A percentile compares a stretch with the other conserved stretches of the same genome.
Conservation (phyloP, 2,797 vertebrate genomes). For the Huso huso region DNA sequence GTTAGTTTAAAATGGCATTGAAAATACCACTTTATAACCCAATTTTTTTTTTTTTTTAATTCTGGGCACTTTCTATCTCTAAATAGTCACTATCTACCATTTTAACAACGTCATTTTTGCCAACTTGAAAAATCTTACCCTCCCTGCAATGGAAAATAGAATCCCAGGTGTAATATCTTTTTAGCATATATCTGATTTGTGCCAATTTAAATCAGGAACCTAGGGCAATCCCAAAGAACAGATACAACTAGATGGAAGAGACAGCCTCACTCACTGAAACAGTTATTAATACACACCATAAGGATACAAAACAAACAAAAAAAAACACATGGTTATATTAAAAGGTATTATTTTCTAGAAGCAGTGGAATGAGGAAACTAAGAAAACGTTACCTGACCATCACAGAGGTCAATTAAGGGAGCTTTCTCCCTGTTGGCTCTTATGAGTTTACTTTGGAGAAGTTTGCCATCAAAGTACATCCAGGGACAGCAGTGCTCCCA, state of each 20-base stretch:
- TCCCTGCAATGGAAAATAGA: no score
- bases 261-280: neutral
- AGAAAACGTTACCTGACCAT: constrained; percentile 79
- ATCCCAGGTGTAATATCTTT: no score
- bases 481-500: constrained; percentile 97
- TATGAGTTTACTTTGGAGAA: constrained; percentile 89
- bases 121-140: no score
- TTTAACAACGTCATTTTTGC: no score
- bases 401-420: constrained; percentile 95
- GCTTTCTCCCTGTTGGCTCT: constrained; percentile 83
- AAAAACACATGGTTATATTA: constrained; percentile 20
- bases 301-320: neutral
- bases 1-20: no score
- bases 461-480: constrained; percentile 96
- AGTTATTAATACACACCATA: neutral
- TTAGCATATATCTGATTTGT: no score
- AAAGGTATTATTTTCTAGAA: constrained; percentile 8
- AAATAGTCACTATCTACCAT: no score
- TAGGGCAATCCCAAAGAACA: no score
- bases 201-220: no score
- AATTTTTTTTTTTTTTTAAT: no score
- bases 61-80: neutral
- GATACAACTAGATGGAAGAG: no score
- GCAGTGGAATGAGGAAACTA: neutral
- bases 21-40: no score